Evolutionary conservation across 2,888 invertebrate species (phyloP).

Genomic region (Dryobotodes eremita): DNA sequence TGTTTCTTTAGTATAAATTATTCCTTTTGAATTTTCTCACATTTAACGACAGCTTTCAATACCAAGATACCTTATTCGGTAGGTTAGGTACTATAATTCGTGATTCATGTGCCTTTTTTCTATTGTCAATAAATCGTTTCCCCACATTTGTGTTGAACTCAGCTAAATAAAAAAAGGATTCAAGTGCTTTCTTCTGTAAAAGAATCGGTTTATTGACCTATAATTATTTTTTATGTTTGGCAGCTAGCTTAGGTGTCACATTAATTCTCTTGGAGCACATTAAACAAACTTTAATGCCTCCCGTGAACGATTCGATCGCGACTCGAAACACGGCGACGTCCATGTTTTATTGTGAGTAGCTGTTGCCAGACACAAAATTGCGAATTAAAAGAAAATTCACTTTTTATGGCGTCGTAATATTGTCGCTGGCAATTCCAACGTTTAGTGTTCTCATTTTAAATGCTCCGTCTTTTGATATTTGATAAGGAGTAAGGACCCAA

Average conservation of each 20-base stretch:
- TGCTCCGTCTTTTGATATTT: slow-evolving; percentile 75
- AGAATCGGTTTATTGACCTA: slow-evolving; percentile 74
- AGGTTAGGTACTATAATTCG: slow-evolving; percentile 1
- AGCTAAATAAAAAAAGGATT: slow-evolving; percentile 58
- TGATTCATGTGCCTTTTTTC: slow-evolving; percentile 43
- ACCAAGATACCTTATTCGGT: not conserved
- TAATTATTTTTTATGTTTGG: slow-evolving; percentile 77
- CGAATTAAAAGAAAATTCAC: slow-evolving; percentile 83
- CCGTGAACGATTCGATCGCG: slow-evolving; percentile 75
- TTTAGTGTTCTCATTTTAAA: slow-evolving; percentile 78
- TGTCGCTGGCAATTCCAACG: slow-evolving; percentile 76
- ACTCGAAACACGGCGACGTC: slow-evolving; percentile 75
- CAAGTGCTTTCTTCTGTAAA: slow-evolving; percentile 74
- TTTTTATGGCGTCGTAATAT: slow-evolving; percentile 82
- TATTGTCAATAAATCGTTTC: slow-evolving; percentile 45
- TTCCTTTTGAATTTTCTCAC: not conserved
- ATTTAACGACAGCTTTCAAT: slow-evolving; percentile 9
- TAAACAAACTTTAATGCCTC: slow-evolving; percentile 80
- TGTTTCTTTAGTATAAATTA: no score
- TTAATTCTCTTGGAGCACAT: slow-evolving; percentile 81
- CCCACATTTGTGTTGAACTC: slow-evolving; percentile 24
- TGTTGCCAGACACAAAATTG: slow-evolving; percentile 80
- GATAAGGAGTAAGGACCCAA: slow-evolving; percentile 65
- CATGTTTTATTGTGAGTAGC: slow-evolving; percentile 81
- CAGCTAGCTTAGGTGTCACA: slow-evolving; percentile 77